These are phyloP conservation scores for Murina feae DNA, from an alignment of 2,113 vertebrate genomes.

Conservation along the genomic window DNA sequence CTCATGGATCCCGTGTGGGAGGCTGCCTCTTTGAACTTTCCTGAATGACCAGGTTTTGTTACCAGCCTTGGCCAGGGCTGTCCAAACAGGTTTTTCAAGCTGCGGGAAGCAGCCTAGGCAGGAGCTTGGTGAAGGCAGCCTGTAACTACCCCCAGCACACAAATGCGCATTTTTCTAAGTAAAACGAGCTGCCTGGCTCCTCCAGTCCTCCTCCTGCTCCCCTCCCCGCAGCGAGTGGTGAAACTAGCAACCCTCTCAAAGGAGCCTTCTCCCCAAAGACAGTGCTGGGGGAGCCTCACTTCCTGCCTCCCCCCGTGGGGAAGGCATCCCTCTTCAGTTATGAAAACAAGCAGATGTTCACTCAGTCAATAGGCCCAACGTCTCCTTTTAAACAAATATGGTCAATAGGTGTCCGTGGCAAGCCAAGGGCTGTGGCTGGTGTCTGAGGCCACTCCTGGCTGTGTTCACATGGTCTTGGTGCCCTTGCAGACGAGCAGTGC, in stretches of 20 bases:
- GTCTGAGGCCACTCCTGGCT: not conserved
- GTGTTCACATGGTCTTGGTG: not conserved
- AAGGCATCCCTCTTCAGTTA: not conserved
- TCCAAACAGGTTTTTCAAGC: constrained; percentile 93
- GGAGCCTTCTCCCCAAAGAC: not conserved
- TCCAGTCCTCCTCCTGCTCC: accelerated
- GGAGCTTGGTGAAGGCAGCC: constrained; percentile 14
- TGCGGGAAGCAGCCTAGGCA: constrained; percentile 76
- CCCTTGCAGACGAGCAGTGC: not conserved
- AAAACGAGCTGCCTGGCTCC: not conserved
- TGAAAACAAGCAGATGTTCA: not conserved
- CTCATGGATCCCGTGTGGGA: constrained; percentile 63
- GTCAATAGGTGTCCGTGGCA: not conserved
- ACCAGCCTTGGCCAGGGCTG: constrained; percentile 83
- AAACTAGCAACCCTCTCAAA: not conserved
- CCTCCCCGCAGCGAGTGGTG: not conserved
- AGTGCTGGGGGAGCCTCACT: accelerated
- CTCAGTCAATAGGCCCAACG: not conserved
- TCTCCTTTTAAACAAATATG: not conserved
- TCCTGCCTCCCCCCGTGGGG: not conserved
- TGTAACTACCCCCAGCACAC: not conserved
- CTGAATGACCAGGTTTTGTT: constrained; percentile 77
- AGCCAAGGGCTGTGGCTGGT: not conserved
- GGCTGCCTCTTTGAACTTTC: constrained; percentile 57
- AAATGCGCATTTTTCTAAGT: not conserved